A percentile compares a stretch with the other conserved stretches of the same genome.
Conservation (phyloP, 1,140 invertebrate genomes). For the Formica selysi region DNA sequence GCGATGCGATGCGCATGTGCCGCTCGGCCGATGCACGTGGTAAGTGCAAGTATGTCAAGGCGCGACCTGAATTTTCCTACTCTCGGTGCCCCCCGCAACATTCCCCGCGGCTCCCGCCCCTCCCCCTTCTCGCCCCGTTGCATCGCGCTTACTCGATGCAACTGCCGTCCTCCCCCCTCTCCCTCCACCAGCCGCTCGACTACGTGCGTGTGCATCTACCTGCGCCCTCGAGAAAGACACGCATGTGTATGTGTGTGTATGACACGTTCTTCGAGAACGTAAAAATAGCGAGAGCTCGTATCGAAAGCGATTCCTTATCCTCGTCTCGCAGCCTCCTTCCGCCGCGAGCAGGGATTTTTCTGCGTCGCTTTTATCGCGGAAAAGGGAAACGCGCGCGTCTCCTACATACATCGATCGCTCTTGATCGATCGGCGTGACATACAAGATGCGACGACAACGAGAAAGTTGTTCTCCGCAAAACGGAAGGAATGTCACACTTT, state of each 20-base stretch:
- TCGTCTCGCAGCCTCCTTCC: constrained; percentile 33
- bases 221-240: constrained; percentile 60
- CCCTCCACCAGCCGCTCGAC: constrained; percentile 5
- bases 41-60: constrained; percentile 87
- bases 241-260: not conserved
- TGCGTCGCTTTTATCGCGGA: constrained; percentile 37
- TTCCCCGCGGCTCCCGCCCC: not conserved
- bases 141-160: constrained; percentile 68
- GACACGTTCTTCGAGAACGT: constrained; percentile 56
- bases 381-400: constrained; percentile 38
- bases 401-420: constrained; percentile 1
- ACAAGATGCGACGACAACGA: constrained; percentile 18
- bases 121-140: constrained; percentile 30
- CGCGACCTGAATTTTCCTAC: constrained; percentile 87
- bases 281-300: constrained; percentile 78
- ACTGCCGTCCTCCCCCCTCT: constrained; percentile 17
- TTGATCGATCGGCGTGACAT: constrained; percentile 1
- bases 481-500: constrained; percentile 40
- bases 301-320: constrained; percentile 69
- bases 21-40: constrained; percentile 84
- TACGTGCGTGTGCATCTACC: constrained; percentile 60
- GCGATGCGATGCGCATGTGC: constrained; percentile 79
- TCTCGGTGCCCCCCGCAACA: constrained; percentile 76
- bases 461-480: constrained; percentile 25
- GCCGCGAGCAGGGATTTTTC: constrained; percentile 33